A percentile compares a stretch with the other conserved stretches of the same genome.
Conservation (phyloP, 2,113 vertebrate genomes). For the Oreochromis niloticus region DNA sequence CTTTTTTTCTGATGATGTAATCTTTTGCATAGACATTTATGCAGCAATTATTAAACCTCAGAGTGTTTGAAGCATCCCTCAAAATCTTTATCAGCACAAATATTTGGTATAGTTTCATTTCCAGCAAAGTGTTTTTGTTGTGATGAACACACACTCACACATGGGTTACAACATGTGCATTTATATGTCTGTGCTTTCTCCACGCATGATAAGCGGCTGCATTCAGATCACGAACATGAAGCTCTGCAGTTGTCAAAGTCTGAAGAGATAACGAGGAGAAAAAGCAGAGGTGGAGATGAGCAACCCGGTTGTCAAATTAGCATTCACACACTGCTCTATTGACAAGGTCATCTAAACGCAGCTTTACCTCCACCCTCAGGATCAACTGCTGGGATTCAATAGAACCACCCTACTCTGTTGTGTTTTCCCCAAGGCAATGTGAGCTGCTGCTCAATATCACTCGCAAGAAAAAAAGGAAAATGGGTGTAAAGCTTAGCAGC, state of each 20-base stretch:
- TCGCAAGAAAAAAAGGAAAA: neutral
- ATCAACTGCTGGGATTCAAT: constrained; percentile 36
- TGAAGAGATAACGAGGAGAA: constrained; percentile 23
- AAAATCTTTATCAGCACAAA: neutral
- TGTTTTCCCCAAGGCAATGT: constrained; percentile 2
- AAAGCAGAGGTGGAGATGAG: constrained; percentile 5
- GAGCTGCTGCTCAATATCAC: constrained; percentile 27
- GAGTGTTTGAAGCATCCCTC: neutral
- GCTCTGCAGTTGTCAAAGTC: constrained; percentile 38
- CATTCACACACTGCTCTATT: constrained; percentile 44
- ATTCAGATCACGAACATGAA: constrained; percentile 7
- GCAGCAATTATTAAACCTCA: neutral
- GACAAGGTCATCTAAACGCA: constrained; percentile 63
- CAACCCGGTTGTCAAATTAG: constrained; percentile 37
- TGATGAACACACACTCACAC: neutral
- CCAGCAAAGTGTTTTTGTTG: neutral
- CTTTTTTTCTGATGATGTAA: neutral
- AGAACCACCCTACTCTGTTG: neutral
- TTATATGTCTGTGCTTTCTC: neutral
- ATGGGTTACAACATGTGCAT: neutral
- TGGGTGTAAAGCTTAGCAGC: constrained; percentile 4
- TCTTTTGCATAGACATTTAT: neutral
- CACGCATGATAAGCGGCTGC: neutral
- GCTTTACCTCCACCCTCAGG: constrained; percentile 28
- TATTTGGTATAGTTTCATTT: neutral